Evolutionary conservation across 37 sponge, comb jelly and placozoan genomes (phyloP), one percentile per base, ranked within the genome.

Genomic region (Oscarella lobularis): DNA sequence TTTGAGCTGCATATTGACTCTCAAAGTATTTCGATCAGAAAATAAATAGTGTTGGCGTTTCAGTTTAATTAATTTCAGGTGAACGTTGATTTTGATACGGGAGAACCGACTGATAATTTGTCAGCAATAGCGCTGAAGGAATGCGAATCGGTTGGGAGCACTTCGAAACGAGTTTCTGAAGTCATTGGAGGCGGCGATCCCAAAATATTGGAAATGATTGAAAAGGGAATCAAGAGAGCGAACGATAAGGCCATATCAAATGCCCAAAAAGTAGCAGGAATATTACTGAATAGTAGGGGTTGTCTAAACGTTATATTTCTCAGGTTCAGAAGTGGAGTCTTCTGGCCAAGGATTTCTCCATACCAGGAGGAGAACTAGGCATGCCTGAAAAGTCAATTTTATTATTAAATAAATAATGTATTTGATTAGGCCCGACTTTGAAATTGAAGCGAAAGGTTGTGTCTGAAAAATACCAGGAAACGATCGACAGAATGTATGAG

Each of bases 221-320:
- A 83, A 73, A 78, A 81, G 30, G 91, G 85, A 27, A 73, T 93
- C 54, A 82, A 84, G 37, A 78, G 55, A n/a, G 85, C 82, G 54
- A 93, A 93, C 66, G 67, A 73, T n/a, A 31, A 2, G 0, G 80
- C 89, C 29, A 37, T 78, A 39, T 88, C 93, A 33, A 77, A 69
- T 41, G 95, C 87, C 14, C 95, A 93, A 54, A 90, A 79, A 84
- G n/a, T n/a, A n/a, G n/a, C n/a, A n/a, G n/a, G n/a, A n/a, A n/a
- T n/a, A n/a, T n/a, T n/a, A n/a, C n/a, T n/a, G n/a, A n/a, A n/a
- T n/a, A n/a, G n/a, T n/a, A n/a, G n/a, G n/a, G n/a, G n/a, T n/a
- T n/a, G n/a, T n/a, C n/a, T n/a, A n/a, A n/a, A n/a, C n/a, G n/a
- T n/a, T n/a, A n/a, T n/a, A n/a, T n/a, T n/a, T n/a, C n/a, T n/a